phyloP scores from a whole-genome alignment of 2,113 vertebrate genomes.

The Talpa occidentalis region DNA sequence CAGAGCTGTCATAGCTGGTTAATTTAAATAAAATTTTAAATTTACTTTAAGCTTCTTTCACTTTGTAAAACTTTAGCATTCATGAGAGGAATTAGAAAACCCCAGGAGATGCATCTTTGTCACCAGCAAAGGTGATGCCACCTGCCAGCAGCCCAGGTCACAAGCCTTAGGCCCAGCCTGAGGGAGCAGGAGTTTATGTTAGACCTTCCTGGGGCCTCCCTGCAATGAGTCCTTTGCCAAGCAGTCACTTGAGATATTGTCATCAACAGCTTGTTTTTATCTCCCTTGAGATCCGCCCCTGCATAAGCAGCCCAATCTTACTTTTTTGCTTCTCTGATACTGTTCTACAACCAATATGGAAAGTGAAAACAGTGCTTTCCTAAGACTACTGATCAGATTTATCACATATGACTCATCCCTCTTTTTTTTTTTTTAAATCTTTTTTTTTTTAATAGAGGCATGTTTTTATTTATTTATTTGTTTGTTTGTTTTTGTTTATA shows the following conservation, averaged over 20 bases:
- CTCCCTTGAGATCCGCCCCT: too few relatives aligned
- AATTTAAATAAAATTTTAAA: not conserved
- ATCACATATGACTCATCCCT: too few relatives aligned
- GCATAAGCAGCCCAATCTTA: not conserved
- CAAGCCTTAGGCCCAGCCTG: not conserved
- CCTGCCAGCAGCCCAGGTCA: not conserved
- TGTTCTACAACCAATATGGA: not conserved
- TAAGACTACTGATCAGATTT: not conserved
- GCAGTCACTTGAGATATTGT: not conserved
- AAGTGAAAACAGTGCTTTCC: not conserved
- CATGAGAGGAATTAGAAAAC: not conserved
- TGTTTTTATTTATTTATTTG: too few relatives aligned
- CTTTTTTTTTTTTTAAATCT: too few relatives aligned
- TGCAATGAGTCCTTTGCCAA: not conserved
- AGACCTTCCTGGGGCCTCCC: not conserved
- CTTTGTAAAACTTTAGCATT: not conserved
- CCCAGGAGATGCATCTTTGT: not conserved
- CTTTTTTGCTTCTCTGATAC: conserved; percentile 25
- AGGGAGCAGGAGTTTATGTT: not conserved
- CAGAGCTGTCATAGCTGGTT: not conserved
- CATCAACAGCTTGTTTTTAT: not conserved
- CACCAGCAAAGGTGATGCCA: not conserved
- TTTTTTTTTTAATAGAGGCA: too few relatives aligned
- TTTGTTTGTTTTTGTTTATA: too few relatives aligned
- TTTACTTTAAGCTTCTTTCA: conserved; percentile 16